phyloP scores from a whole-genome alignment of 2,888 invertebrate species.

The Drosophila mercatorum region DNA sequence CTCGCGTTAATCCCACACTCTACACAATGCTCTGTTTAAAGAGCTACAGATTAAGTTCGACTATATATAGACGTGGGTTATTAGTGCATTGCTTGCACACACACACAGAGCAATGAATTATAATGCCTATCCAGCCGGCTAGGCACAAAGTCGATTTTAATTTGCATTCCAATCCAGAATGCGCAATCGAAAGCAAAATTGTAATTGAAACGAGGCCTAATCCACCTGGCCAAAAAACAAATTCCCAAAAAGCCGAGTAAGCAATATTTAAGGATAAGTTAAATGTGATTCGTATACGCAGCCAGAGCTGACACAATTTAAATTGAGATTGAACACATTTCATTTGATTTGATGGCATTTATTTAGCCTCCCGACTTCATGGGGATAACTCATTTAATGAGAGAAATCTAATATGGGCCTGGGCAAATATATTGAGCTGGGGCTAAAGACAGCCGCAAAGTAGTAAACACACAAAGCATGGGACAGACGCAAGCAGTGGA shows the following conservation, averaged over 20 bases:
- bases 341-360: slow-evolving; percentile 68
- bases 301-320: slow-evolving; percentile 21
- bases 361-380: slow-evolving; percentile 45
- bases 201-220: slow-evolving; percentile 51
- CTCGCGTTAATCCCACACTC: neutral
- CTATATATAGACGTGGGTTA: neutral
- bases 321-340: slow-evolving; percentile 50
- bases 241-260: slow-evolving; percentile 56
- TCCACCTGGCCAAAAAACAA: slow-evolving; percentile 37
- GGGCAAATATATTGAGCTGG: slow-evolving; percentile 38
- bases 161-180: slow-evolving; percentile 27
- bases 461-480: slow-evolving; percentile 9
- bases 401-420: slow-evolving; percentile 67
- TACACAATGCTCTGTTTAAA: neutral
- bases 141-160: slow-evolving; percentile 24
- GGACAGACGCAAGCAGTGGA: neutral
- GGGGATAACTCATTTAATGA: slow-evolving; percentile 74
- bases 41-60: neutral
- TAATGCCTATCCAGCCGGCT: neutral
- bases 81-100: neutral
- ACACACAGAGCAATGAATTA: neutral
- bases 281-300: slow-evolving; percentile 43
- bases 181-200: slow-evolving; percentile 25
- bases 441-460: slow-evolving; percentile 25
- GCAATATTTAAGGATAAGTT: slow-evolving; percentile 67